A percentile compares a stretch with the other conserved stretches of the same genome.
Conservation (phyloP, 2,113 vertebrate genomes). For the Salvelinus namaycush region DNA sequence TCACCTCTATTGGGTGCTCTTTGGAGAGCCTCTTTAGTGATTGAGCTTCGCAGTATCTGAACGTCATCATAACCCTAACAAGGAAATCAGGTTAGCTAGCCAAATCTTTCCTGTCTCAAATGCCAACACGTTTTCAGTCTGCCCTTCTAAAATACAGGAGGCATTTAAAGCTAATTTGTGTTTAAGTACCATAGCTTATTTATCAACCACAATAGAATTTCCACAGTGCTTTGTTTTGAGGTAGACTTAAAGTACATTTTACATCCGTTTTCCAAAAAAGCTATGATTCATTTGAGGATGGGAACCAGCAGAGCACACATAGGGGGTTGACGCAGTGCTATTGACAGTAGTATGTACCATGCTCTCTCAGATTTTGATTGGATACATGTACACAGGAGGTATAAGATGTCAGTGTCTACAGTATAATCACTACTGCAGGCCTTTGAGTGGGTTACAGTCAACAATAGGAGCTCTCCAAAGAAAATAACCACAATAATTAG, state of each 20-base stretch:
- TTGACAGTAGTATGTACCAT: slow-evolving; percentile 45
- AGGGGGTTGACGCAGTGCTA: slow-evolving; percentile 36
- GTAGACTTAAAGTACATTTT: not conserved
- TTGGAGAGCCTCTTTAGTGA: not conserved
- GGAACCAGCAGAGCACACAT: slow-evolving; percentile 25
- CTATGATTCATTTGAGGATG: slow-evolving; percentile 48
- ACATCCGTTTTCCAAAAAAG: slow-evolving; percentile 32
- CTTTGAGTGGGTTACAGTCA: slow-evolving; percentile 9
- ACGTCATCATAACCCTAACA: not conserved
- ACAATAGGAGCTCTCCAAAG: not conserved
- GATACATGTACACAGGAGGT: slow-evolving; percentile 39
- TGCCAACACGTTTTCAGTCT: slow-evolving; percentile 15
- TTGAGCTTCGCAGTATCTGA: not conserved
- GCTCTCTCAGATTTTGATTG: slow-evolving; percentile 53
- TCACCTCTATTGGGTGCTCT: not conserved
- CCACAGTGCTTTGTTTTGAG: not conserved
- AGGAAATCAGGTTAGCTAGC: slow-evolving; percentile 22
- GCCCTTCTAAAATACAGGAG: not conserved
- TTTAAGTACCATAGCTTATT: not conserved
- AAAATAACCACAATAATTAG: not conserved
- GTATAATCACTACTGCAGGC: slow-evolving; percentile 18
- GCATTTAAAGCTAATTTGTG: slow-evolving; percentile 13
- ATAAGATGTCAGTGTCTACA: slow-evolving; percentile 41
- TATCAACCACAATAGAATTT: not conserved
- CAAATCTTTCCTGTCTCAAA: slow-evolving; percentile 18